Base-by-base conservation (phyloP, 35 echinoderm and acorn worm species). In the Ophioderma brevispina region DNA sequence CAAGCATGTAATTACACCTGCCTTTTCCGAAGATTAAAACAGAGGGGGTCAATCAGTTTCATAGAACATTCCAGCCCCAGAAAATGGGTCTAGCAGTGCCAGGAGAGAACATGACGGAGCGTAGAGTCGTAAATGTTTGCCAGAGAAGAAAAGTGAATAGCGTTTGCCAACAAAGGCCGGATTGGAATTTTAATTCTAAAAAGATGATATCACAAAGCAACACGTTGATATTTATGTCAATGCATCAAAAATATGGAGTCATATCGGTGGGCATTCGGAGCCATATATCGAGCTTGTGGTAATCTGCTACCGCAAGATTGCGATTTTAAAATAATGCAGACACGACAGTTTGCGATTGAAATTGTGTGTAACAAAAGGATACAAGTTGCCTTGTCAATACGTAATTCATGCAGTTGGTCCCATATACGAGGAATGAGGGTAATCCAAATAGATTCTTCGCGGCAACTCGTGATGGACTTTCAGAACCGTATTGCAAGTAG, bases 361-460 rank as follows among this genome's bases (percentile, higher is more conserved):
- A 46, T n/a, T 42, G 37, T 42, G 33, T 79, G 31, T 79, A 31
- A 92, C 90, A 21, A 77, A 80, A 41, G 81, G 43, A 17, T 82
- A 82, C 30, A 78, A 33, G 10, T n/a, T 92, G 49, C 81, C 81
- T 1, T 80, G 81, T 59, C 79, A 34, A 37, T 92, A 78, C 39
- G 82, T 92, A 14, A 75, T 92, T 32, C 90, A 92, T 80, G 90
- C 90, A n/a, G 75, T 92, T 10, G 90, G 90, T 50, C 90, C 90
- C 52, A 31, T n/a, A 28, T 92, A 75, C 63, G 31, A 80, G 55
- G 89, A n/a, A 84, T 8, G 77, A 91, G 31, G 75, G 50, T 76
- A 52, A 80, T 38, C 31, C 83, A 19, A 84, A 37, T 30, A 64
- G 56, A 15, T 85, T 56, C 42, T n/a, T 76, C 37, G 34, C 52